Base-by-base conservation (phyloP, 2,888 invertebrate genomes). In the Callyntrura guangdongensis region DNA sequence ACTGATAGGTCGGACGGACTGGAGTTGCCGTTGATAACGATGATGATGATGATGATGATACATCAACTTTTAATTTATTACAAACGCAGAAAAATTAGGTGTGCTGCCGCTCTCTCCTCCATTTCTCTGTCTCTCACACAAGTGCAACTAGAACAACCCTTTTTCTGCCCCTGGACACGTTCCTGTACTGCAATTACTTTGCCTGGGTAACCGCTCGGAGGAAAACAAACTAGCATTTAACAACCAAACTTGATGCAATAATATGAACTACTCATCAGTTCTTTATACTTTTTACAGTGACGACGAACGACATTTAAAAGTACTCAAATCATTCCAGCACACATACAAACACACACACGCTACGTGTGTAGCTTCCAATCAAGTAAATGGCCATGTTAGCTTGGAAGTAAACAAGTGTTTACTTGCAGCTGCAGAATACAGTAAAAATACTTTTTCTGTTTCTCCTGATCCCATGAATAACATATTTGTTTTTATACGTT, bases 51-150 rank as follows among this genome's bases (percentile, higher is more conserved):
- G 20, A 17, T 22, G 74, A 74, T 74, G 74, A 74, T 49, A 74
- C 74, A 74, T 74, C 74, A 74, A 74, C 49, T 74, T 74, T 74
- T 74, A 47, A 74, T 74, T 74, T 74, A 36, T 36, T 36, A 22
- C 20, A 45, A 6, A 2, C 36, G 45, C 14, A 14, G 20, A 20
- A 22, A 67, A 47, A 49, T 36, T 36, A 36, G 6, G 3, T 36
- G 36, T 36, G 47, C n/a, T 3, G 3, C 45, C 3, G 17, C 69
- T 12, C 67, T 36, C n/a, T 14, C 14, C n/a, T n/a, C n/a, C 3
- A n/a, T n/a, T 56, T n/a, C 14, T 56, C 14, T 3, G n/a, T 61
- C 61, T 8, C 17, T 25, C 25, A 9, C 8, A 22, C 45, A 72
- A 47, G n/a, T 22, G 47, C 74, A 74, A 74, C 74, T 49, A 22